Percentiles rank a stretch among this genome's conserved stretches.
phyloP scores from a whole-genome alignment of 2,797 vertebrate species.

The Enteromius radiatus region DNA sequence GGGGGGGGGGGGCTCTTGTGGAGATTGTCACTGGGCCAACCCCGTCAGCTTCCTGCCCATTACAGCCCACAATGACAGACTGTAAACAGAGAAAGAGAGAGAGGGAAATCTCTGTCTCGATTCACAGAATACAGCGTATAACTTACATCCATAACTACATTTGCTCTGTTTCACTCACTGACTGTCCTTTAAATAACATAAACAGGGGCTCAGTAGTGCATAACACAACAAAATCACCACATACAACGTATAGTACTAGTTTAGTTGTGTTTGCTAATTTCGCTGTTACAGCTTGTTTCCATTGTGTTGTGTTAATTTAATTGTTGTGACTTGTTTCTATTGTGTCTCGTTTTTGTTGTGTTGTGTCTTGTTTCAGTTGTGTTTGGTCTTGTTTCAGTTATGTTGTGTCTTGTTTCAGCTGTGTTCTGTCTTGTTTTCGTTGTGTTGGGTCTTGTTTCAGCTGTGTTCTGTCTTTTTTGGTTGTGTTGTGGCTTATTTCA shows the following conservation, averaged over 20 bases:
- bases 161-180: background rate
- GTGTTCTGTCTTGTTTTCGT: no score
- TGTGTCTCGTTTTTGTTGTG: no score
- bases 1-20: conserved; percentile 50
- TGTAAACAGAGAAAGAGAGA: conserved; percentile 62
- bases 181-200: background rate
- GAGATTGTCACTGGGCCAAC: conserved; percentile 76
- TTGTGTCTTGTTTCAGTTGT: background rate
- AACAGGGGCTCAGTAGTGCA: background rate
- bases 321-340: background rate
- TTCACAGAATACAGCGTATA: conserved; percentile 4
- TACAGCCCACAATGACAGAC: conserved; percentile 69
- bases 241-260: background rate
- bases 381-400: no score
- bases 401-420: no score
- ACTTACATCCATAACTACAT: background rate
- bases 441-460: no score
- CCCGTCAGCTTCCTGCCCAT: conserved; percentile 71
- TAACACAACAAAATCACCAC: background rate
- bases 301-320: background rate
- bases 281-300: background rate
- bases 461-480: no score
- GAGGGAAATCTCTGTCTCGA: conserved; percentile 12
- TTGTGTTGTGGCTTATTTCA: no score
- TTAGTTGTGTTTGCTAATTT: background rate